A percentile compares a stretch with the other conserved stretches of the same genome.
These are phyloP conservation scores for Leptobrachium ailaonicum DNA, from an alignment of 2,113 vertebrate genomes.

Conservation along the genomic window DNA sequence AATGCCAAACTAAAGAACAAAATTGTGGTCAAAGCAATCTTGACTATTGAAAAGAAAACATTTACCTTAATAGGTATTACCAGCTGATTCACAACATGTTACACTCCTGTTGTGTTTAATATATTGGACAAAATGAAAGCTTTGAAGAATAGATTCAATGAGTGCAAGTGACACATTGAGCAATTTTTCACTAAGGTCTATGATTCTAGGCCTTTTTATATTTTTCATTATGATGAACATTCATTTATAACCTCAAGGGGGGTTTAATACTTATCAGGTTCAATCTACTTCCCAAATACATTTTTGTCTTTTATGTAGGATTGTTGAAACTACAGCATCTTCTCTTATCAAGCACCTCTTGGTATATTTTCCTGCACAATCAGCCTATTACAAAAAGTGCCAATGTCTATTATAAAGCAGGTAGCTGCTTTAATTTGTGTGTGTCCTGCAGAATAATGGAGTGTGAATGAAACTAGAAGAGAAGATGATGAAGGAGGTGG, in stretches of 20 bases:
- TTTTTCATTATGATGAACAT: not conserved
- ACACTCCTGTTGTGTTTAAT: not conserved
- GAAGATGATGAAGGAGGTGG: too few species aligned
- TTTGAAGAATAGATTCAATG: not conserved
- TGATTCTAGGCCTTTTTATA: not conserved
- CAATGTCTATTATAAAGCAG: too few species aligned
- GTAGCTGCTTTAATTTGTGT: too few species aligned
- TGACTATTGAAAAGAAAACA: too few species aligned
- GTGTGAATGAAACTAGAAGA: too few species aligned
- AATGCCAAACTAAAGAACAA: too few species aligned
- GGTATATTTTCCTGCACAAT: too few species aligned
- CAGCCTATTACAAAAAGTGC: too few species aligned
- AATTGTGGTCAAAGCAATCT: too few species aligned
- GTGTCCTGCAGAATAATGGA: too few species aligned
- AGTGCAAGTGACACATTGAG: not conserved
- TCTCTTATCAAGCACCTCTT: too few species aligned
- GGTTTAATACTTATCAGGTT: not conserved
- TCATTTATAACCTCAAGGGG: not conserved
- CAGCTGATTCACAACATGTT: not conserved
- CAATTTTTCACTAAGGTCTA: not conserved
- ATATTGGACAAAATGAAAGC: not conserved
- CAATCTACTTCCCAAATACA: not conserved
- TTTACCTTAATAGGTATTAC: not conserved
- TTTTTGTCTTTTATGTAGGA: not conserved
- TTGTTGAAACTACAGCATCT: too few species aligned